Evolutionary conservation across 2,888 invertebrate genomes (phyloP).

Genomic region (Diachrysia chrysitis): DNA sequence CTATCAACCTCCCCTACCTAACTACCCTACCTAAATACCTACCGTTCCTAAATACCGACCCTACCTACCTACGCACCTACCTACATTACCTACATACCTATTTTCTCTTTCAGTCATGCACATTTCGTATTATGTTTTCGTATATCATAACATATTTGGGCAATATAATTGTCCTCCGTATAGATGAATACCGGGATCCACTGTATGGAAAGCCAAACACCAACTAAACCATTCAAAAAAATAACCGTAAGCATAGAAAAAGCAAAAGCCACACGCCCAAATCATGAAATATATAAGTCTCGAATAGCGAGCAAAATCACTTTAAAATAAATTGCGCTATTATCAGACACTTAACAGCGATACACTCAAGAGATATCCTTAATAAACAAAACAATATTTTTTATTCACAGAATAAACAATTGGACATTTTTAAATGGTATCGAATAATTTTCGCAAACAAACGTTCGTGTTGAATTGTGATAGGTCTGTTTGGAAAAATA

Average conservation of each 20-base stretch:
- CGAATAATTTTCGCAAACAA: constrained; percentile 20
- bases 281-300: background rate
- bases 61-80: too few species aligned
- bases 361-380: constrained; percentile 14
- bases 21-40: too few species aligned
- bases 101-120: too few species aligned
- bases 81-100: too few species aligned
- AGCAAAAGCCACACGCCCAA: background rate
- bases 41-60: too few species aligned
- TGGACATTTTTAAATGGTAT: constrained; percentile 24
- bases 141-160: too few species aligned
- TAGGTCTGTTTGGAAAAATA: constrained; percentile 31
- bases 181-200: too few species aligned
- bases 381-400: constrained; percentile 10
- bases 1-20: too few species aligned
- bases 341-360: constrained; percentile 12
- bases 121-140: too few species aligned
- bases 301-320: background rate
- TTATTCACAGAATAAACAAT: constrained; percentile 20
- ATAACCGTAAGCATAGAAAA: background rate
- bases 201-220: too few species aligned
- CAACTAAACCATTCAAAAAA: too few species aligned
- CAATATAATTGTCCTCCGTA: too few species aligned
- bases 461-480: background rate
- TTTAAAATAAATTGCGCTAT: constrained; percentile 34